Conservation (phyloP, 2,113 vertebrate species). For the Rhineura floridana region DNA sequence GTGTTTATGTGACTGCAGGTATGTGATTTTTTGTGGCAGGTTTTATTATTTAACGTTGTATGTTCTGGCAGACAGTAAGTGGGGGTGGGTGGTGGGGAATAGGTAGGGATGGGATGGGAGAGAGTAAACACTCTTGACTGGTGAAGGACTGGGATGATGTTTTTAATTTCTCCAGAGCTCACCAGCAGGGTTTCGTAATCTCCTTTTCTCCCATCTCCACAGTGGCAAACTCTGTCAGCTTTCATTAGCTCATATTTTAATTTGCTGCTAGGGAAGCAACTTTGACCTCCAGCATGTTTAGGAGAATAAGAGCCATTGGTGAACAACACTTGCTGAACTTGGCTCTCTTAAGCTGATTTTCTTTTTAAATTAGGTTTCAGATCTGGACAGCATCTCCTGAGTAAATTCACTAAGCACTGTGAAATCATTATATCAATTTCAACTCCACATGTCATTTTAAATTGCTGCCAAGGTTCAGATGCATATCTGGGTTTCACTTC, state of each 20-base stretch:
- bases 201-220: constrained; percentile 23
- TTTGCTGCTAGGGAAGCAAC: constrained; percentile 15
- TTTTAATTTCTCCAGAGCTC: background rate
- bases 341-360: constrained; percentile 22
- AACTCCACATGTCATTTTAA: constrained; percentile 27
- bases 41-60: constrained; percentile 31
- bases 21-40: constrained; percentile 38
- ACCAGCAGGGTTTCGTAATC: background rate
- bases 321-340: background rate
- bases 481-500: constrained; percentile 12
- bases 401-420: background rate
- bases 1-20: constrained; percentile 67
- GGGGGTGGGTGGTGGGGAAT: background rate
- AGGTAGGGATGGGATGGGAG: background rate
- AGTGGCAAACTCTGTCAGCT: constrained; percentile 7
- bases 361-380: constrained; percentile 28
- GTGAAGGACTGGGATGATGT: background rate
- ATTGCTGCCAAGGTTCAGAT: constrained; percentile 3
- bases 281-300: constrained; percentile 41
- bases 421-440: constrained; percentile 25
- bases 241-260: constrained; percentile 15
- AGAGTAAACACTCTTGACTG: fast-evolving
- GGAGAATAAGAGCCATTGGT: background rate
- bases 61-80: constrained; percentile 45
- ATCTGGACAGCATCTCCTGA: background rate